Percentiles rank a stretch among this genome's conserved stretches.
Evolutionary conservation across 2,113 vertebrate genomes (phyloP).

Genomic region (Daboia siamensis): DNA sequence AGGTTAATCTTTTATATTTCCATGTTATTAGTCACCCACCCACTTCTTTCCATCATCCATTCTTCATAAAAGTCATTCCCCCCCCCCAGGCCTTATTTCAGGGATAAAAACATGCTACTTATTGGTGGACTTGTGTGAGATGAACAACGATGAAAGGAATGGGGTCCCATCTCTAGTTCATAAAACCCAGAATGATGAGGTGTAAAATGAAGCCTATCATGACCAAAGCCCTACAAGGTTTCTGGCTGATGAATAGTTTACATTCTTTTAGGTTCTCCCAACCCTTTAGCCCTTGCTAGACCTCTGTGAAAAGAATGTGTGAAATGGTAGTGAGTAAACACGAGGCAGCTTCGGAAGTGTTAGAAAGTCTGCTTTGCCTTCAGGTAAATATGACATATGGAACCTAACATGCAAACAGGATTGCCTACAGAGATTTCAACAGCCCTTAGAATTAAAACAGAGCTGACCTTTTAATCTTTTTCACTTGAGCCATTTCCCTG

Average conservation of each 20-base stretch:
- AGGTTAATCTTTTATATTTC: neutral
- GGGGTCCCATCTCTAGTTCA: neutral
- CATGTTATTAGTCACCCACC: neutral
- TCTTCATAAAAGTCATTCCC: neutral
- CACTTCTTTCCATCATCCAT: neutral
- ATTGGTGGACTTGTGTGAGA: neutral
- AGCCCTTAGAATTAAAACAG: neutral
- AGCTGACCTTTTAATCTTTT: neutral
- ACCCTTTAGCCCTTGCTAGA: neutral
- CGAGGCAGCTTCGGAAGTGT: neutral
- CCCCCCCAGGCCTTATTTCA: neutral
- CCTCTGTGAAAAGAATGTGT: neutral
- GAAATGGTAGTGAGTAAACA: neutral
- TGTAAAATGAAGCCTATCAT: neutral
- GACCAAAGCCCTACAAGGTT: neutral
- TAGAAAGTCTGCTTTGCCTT: neutral
- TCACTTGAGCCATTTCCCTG: neutral
- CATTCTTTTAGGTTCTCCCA: neutral
- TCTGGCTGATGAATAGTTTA: neutral
- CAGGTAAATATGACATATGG: neutral
- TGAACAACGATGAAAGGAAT: neutral
- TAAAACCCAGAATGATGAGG: neutral
- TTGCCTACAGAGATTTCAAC: neutral
- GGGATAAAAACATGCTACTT: neutral
- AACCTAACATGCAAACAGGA: neutral